Base-by-base conservation (phyloP, 2,797 vertebrate species). In the Thripadectes ignobilis region DNA sequence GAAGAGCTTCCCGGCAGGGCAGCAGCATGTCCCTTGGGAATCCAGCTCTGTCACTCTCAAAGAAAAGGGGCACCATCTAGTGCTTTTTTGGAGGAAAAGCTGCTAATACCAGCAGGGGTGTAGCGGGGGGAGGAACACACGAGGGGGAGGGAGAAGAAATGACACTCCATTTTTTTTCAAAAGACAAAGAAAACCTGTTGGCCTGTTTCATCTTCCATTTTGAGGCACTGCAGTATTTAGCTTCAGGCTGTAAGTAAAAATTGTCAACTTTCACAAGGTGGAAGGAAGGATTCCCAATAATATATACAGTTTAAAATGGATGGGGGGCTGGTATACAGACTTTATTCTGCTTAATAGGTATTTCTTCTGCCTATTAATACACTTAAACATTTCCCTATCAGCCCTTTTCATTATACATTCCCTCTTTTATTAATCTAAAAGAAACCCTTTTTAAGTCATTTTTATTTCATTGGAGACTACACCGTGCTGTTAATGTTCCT, bases 11-110 rank as follows among this genome's bases (percentile, higher is more conserved):
- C 91, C 68, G 14, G 67, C 89, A 58, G 85, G 84, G 90, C 88
- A 65, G 78, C 46, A 94, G 94, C 80, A 48, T 6, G 38, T 97
- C 97, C 95, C 97, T 83, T 69, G 96, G 96, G 95, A 97, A 97
- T 55, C 41, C 68, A 71, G 95, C 92, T 91, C 93, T 94, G 94
- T 93, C 95, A 80, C 95, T 96, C 95, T 95, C 90, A 95, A 98
- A 98, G 99, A 98, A 98, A 98, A 98, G 98, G 99, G 98, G 99
- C 99, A 99, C 99, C 99, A 99, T 98, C 99, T 99, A 99, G 99
- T 99, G 99, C 98, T 98, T 98, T 98, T 97, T 95, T 95, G 91
- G 95, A 97, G 98, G 98, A 98, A 99, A 98, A 97, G 97, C 98
- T 98, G 89, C 92, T 95, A 49, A 65, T 45, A 24, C 59, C 46